Base-by-base conservation (phyloP, 2,797 vertebrate species). In the Melanogrammus aeglefinus region DNA sequence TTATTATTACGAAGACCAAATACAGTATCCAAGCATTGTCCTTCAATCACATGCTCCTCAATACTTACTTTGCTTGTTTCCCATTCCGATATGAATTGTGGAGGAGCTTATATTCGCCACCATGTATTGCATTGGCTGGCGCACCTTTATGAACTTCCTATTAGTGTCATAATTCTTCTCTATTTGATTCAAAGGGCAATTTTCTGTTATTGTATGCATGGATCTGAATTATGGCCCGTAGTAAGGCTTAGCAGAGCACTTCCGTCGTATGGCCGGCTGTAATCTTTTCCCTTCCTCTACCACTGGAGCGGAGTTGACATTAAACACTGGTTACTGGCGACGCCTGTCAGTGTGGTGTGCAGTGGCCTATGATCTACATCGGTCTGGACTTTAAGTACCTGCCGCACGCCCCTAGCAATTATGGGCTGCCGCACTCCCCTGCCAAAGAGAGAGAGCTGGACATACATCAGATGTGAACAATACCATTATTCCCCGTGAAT, bases 401-500 rank as follows among this genome's bases (percentile, higher is more conserved):
- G 83, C 82, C 87, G 86, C 83, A 88, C 80, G 82, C 84, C 84
- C 80, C 82, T 83, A 90, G 86, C 88, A 90, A 91, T 93, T 91
- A 92, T 69, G 74, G 83, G 76, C 84, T 47, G 81, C 88, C 78
- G 77, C 79, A 78, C 85, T 71, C 72, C 76, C 84, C 84, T 80
- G 79, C 82, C 63, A 44, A 76, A 77, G 80, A 83, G 80, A 78
- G 75, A 79, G 80, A 81, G 83, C 81, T 78, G 39, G 38, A 47
- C 12, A 27, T 31, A 44, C n/a, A 72, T 31, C 13, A 84, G 87
- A 89, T 89, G 78, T 81, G 83, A 86, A 75, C 80, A 86, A 83
- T 80, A 79, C 81, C 69, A n/a, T 92, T 94, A 89, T 81, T 85
- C 82, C 80, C 78, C 0, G 81, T 95, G 88, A 94, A 94, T 93